Evolutionary conservation across 2,797 vertebrate species (phyloP), one percentile per base, ranked within the genome.

Genomic region (Parotocinclus haroldoi): DNA sequence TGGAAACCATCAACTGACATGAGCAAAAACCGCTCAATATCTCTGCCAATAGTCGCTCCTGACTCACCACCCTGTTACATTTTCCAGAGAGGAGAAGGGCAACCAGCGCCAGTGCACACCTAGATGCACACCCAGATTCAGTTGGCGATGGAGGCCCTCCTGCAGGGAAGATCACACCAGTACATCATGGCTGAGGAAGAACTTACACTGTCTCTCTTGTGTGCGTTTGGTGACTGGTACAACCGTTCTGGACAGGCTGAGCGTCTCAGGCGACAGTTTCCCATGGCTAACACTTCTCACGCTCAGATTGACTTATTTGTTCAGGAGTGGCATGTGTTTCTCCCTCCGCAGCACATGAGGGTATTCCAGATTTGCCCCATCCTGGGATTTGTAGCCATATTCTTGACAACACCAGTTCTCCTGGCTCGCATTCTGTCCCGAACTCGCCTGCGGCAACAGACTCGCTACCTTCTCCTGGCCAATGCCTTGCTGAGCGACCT

Each of bases 401-500:
- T 77, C 60, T 53, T 89, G 64, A 76, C 90, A 65, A 88, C 85
- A 37, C 90, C 91, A 13, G 78, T 82, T 44, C 84, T 92, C 74
- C 71, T 93, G 40, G 80, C 85, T 54, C 85, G 84, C 36, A 89
- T 93, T 66, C 78, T 90, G 58, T 85, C 83, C 13, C 88, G 50
- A 12, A 76, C 78, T 38, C 79, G 58, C 40, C 79, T 89, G 65
- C 84, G 86, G 38, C 87, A 81, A 72, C 89, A 92, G 75, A 89
- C 89, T 0, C 88, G 88, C 57, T 92, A 90, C 79, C 78, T 92
- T 60, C 85, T 93, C 42, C 78, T 93, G 76, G 89, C 86, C 53
- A 92, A 91, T 1, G 78, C 82, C 53, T 73, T 92, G 79, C 66
- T 91, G 10, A 89, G 85, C n/a, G 90, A 92, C 68, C 78, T 92